A percentile compares a stretch with the other conserved stretches of the same genome.
phyloP scores from a whole-genome alignment of 2,888 invertebrate genomes.

The Quadroppia sp. region DNA sequence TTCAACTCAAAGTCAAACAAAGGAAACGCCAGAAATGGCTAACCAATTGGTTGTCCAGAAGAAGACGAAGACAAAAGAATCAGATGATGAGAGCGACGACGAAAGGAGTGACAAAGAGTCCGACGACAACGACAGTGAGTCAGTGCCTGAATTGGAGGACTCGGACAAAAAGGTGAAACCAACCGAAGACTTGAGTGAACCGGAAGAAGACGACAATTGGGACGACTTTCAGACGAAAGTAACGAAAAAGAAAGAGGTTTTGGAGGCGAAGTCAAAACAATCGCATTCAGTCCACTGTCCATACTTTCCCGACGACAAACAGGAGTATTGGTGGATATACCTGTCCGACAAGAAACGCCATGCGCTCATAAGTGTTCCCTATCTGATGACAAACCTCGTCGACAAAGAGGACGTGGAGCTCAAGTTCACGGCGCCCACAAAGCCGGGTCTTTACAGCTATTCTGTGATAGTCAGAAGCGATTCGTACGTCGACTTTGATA shows the following conservation, averaged over 20 bases:
- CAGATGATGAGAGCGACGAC: slow-evolving; percentile 9
- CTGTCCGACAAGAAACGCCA: slow-evolving; percentile 91
- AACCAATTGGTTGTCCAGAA: neutral
- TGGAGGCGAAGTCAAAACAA: slow-evolving; percentile 87
- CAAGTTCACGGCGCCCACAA: slow-evolving; percentile 91
- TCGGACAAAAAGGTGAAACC: neutral
- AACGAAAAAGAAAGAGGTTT: slow-evolving; percentile 71
- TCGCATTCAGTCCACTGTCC: slow-evolving; percentile 98
- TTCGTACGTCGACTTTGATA: slow-evolving; percentile 67
- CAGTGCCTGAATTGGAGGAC: slow-evolving; percentile 1
- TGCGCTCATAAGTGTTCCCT: slow-evolving; percentile 84
- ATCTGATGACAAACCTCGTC: slow-evolving; percentile 86
- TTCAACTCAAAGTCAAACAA: neutral
- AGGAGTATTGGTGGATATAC: slow-evolving; percentile 99
- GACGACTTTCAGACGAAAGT: slow-evolving; percentile 83
- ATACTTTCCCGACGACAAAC: slow-evolving; percentile 87
- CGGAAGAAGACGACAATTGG: slow-evolving; percentile 82
- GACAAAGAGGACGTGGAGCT: slow-evolving; percentile 80
- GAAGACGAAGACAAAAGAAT: neutral
- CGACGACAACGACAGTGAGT: slow-evolving; percentile 8
- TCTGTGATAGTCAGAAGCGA: slow-evolving; percentile 90
- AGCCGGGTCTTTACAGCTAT: slow-evolving; percentile 87
- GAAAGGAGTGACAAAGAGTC: slow-evolving; percentile 12
- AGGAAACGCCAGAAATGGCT: neutral
- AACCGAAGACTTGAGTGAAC: slow-evolving; percentile 54